Evolutionary conservation across 2,113 vertebrate species (phyloP).

Genomic region (Hystrix brachyura): DNA sequence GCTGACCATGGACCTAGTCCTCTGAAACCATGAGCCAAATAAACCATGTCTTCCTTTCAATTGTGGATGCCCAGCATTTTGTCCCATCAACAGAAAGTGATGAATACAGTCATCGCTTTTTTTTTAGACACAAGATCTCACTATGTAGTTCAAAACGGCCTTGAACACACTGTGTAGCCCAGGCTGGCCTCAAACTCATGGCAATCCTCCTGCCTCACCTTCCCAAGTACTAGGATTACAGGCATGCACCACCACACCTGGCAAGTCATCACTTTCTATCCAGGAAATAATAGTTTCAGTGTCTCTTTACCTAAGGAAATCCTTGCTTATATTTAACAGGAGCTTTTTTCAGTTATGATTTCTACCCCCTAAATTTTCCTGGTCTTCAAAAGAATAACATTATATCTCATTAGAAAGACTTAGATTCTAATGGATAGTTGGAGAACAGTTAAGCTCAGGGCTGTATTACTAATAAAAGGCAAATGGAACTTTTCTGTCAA

Average conservation of each 20-base stretch:
- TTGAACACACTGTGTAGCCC: too few relatives aligned
- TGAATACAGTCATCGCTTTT: background rate
- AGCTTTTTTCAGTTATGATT: background rate
- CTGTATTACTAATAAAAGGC: background rate
- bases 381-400: background rate
- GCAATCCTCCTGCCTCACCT: too few relatives aligned
- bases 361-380: background rate
- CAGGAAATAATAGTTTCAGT: conserved; percentile 5
- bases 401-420: background rate
- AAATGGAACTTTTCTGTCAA: background rate
- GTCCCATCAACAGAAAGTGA: background rate
- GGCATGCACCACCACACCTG: too few relatives aligned
- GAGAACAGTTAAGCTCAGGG: background rate
- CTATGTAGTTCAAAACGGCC: too few relatives aligned
- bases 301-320: background rate
- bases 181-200: too few relatives aligned
- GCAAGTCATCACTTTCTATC: background rate
- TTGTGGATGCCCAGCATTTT: background rate
- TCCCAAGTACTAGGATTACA: too few relatives aligned
- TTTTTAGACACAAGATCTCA: too few relatives aligned
- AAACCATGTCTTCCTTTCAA: background rate
- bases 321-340: background rate
- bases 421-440: background rate
- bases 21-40: background rate
- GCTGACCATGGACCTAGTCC: background rate